A percentile compares a stretch with the other conserved stretches of the same genome.
phyloP scores from a whole-genome alignment of 1,140 invertebrate species.

The Drosophila parabipectinata region DNA sequence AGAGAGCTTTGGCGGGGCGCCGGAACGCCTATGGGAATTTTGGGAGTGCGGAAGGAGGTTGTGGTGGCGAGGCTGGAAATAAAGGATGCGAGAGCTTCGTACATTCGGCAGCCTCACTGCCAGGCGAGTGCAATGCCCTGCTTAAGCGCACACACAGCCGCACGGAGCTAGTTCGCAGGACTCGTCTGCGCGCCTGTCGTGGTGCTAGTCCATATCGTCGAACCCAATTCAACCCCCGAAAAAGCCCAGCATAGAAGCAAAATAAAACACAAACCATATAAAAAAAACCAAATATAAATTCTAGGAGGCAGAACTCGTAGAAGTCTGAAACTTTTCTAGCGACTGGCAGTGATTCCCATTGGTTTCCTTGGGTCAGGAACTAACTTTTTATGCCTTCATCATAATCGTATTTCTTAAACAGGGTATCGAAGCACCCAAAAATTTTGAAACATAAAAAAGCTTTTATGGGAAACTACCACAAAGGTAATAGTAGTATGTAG shows the following conservation, averaged over 20 bases:
- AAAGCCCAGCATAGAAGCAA: constrained; percentile 51
- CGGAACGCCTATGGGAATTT: constrained; percentile 55
- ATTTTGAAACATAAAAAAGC: constrained; percentile 81
- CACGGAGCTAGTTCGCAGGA: constrained; percentile 6
- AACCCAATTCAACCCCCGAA: constrained; percentile 72
- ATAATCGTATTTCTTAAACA: not conserved
- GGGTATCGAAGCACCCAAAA: constrained; percentile 64
- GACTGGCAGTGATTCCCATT: not conserved
- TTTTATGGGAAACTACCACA: constrained; percentile 72
- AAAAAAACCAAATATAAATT: constrained; percentile 18
- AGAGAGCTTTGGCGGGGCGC: constrained; percentile 60
- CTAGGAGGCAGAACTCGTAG: constrained; percentile 43
- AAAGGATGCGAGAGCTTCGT: constrained; percentile 41
- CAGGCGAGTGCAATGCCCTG: constrained; percentile 78
- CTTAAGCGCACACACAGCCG: constrained; percentile 51
- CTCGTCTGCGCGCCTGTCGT: constrained; percentile 69
- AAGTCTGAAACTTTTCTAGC: constrained; percentile 21
- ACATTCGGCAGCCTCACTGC: constrained; percentile 16
- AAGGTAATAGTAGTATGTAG: not conserved
- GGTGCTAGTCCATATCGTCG: constrained; percentile 44
- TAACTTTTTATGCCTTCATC: not conserved
- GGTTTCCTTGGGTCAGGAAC: too few species aligned
- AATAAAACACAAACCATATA: not conserved
- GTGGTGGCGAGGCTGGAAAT: not conserved
- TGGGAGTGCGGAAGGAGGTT: constrained; percentile 25